Conservation (phyloP, 2,797 vertebrate genomes). For the Gymnodraco acuticeps region DNA sequence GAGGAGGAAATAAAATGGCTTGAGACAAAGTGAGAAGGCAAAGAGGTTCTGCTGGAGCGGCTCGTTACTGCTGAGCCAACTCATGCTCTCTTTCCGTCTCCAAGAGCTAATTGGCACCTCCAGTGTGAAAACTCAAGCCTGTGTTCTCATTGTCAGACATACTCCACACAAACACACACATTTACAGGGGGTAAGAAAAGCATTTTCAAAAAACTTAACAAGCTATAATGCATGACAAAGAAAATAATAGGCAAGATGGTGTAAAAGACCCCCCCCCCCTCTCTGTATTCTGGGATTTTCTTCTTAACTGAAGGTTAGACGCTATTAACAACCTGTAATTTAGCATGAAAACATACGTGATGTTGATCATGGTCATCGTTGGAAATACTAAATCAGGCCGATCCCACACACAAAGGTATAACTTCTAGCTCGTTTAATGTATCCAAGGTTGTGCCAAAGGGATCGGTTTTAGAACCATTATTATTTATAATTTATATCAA, state of each 20-base stretch:
- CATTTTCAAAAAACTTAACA: conserved; percentile 6
- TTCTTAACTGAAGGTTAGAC: neutral
- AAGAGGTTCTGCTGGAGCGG: conserved; percentile 65
- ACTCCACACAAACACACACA: conserved; percentile 32
- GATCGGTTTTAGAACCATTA: too few relatives aligned
- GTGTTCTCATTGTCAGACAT: conserved; percentile 52
- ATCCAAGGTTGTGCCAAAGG: too few relatives aligned
- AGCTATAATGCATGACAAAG: conserved; percentile 1
- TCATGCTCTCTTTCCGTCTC: conserved; percentile 76
- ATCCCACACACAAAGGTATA: too few relatives aligned
- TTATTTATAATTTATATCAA: too few relatives aligned
- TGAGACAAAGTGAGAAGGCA: conserved; percentile 58
- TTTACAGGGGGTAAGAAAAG: conserved; percentile 2
- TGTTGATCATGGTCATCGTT: neutral
- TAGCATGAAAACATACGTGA: neutral
- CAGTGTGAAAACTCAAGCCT: conserved; percentile 67
- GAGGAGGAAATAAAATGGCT: conserved; percentile 43
- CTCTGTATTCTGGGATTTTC: neutral
- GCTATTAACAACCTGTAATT: neutral
- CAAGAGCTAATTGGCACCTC: conserved; percentile 82
- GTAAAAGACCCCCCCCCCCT: neutral
- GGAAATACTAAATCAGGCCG: neutral
- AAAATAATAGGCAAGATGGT: neutral
- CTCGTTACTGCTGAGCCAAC: conserved; percentile 74
- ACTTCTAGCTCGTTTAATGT: too few relatives aligned